Evolutionary conservation across 2,797 vertebrate genomes (phyloP).

Genomic region (Pelochelys cantorii): DNA sequence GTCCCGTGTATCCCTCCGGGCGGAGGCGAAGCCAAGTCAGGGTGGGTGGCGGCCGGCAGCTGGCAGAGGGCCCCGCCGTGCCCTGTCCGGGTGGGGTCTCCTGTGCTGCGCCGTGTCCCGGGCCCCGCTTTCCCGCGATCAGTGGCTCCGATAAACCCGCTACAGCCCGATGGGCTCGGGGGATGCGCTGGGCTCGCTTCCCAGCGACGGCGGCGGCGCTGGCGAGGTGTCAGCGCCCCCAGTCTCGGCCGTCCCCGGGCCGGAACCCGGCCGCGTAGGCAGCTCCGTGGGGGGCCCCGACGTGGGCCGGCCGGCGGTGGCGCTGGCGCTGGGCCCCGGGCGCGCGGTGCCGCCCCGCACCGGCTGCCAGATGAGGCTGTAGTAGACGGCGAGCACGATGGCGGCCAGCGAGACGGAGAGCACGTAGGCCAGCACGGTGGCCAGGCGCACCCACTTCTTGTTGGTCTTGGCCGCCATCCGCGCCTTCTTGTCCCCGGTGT

Average conservation of each 20-base stretch:
- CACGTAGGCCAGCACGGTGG: slow-evolving; percentile 98
- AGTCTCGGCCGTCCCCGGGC: slow-evolving; percentile 43
- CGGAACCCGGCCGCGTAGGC: not conserved
- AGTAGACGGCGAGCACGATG: slow-evolving; percentile 97
- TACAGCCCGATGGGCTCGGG: slow-evolving; percentile 7
- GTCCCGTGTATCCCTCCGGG: too few relatives aligned
- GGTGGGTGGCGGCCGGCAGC: too few relatives aligned
- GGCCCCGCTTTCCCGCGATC: not conserved
- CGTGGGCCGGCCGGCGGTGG: slow-evolving; percentile 11
- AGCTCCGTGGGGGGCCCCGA: slow-evolving; percentile 48
- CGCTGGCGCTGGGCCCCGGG: slow-evolving; percentile 62
- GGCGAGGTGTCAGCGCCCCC: not conserved
- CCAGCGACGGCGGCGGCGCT: not conserved
- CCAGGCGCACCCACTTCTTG: slow-evolving; percentile 99
- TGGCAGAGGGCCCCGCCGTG: not conserved
- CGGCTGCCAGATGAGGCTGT: slow-evolving; percentile 97
- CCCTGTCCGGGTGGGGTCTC: not conserved
- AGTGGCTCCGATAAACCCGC: not conserved
- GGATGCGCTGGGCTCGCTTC: not conserved
- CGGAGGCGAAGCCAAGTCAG: not conserved
- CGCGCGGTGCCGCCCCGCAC: slow-evolving; percentile 77
- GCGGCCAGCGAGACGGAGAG: slow-evolving; percentile 97
- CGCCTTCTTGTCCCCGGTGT: slow-evolving; percentile 99
- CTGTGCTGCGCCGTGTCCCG: not conserved
- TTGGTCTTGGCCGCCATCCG: slow-evolving; percentile 99